Conservation (phyloP, 2,797 vertebrate species). For the Cheracebus regulus region DNA sequence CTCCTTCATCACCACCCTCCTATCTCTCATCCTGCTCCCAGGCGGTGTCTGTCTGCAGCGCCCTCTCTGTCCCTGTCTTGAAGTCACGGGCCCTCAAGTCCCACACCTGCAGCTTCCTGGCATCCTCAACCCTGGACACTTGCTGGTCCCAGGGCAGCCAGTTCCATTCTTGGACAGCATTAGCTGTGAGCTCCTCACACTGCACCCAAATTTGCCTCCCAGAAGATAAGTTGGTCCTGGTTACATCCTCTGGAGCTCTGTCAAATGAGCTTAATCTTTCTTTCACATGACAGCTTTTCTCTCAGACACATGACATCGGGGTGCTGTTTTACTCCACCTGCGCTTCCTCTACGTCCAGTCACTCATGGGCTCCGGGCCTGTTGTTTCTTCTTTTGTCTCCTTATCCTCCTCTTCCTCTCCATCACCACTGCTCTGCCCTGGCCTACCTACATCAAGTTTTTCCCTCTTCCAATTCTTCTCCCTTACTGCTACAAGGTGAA, state of each 20-base stretch:
- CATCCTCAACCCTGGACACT: neutral
- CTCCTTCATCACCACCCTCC: constrained; percentile 54
- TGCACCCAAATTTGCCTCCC: neutral
- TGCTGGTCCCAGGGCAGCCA: neutral
- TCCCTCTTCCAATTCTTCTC: neutral
- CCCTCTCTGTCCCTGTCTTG: neutral
- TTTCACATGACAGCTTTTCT: neutral
- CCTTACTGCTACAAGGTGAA: neutral
- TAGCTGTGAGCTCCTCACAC: neutral
- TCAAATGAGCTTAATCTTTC: neutral
- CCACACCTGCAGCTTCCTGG: neutral
- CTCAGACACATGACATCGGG: neutral
- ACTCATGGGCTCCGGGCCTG: too few relatives aligned
- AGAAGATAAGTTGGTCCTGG: neutral
- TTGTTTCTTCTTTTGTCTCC: accelerated
- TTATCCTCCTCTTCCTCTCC: neutral
- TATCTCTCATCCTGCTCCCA: constrained; percentile 13
- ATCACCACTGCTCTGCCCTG: neutral
- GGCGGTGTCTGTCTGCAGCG: constrained; percentile 15
- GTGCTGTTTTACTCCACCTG: neutral
- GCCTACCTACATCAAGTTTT: neutral
- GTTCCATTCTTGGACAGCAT: neutral
- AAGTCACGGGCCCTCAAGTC: neutral
- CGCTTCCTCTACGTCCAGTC: accelerated
- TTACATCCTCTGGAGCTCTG: neutral